Conservation (phyloP, 2,797 vertebrate species). For the Cyprinodon diabolis region DNA sequence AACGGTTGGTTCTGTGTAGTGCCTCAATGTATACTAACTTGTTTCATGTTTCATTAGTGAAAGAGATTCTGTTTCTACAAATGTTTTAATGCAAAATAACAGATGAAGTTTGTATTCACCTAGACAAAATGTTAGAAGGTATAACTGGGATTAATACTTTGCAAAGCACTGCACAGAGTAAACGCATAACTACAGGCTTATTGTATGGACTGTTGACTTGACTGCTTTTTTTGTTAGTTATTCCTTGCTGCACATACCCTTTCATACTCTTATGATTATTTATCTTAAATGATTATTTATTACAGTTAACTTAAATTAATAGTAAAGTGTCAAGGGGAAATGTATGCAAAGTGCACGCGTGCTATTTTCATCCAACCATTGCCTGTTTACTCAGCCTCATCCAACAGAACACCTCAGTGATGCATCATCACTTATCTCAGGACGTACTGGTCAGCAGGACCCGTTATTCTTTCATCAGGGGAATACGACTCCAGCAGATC, state of each 20-base stretch:
- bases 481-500: constrained; percentile 31
- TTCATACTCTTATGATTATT: constrained; percentile 1
- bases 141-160: not conserved
- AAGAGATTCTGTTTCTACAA: too few species aligned
- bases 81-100: not conserved
- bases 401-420: constrained; percentile 43
- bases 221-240: not conserved
- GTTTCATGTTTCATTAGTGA: not conserved
- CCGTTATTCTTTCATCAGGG: constrained; percentile 54
- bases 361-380: constrained; percentile 38
- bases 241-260: constrained; percentile 18
- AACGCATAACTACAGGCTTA: not conserved
- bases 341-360: not conserved
- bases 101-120: not conserved
- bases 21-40: not conserved
- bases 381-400: constrained; percentile 13
- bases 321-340: not conserved
- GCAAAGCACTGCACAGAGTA: not conserved
- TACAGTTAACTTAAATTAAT: constrained; percentile 27
- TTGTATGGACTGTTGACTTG: constrained; percentile 11
- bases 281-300: constrained; percentile 7
- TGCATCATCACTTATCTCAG: constrained; percentile 71
- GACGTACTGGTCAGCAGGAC: constrained; percentile 40
- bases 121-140: not conserved
- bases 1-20: not conserved